Percentiles rank a stretch among this genome's conserved stretches.
These are phyloP conservation scores for Lasius fuliginosus DNA, from an alignment of 2,888 invertebrate species.

Conservation along the genomic window DNA sequence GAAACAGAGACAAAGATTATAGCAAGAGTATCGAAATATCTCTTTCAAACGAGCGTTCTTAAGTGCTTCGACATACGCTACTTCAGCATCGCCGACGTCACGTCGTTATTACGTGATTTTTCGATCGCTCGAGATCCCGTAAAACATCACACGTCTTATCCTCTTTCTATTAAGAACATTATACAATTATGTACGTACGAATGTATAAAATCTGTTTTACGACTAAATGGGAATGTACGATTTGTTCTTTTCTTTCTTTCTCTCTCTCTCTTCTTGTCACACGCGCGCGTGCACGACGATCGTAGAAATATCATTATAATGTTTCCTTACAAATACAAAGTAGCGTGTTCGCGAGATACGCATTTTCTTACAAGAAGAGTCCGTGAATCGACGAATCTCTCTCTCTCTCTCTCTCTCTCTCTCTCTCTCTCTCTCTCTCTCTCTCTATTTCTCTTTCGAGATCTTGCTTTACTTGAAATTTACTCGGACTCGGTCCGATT, in stretches of 20 bases:
- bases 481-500: slow-evolving; percentile 21
- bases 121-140: slow-evolving; percentile 67
- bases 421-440: neutral
- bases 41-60: slow-evolving; percentile 11
- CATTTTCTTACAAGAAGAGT: slow-evolving; percentile 12
- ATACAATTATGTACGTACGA: slow-evolving; percentile 85
- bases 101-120: slow-evolving; percentile 65
- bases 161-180: slow-evolving; percentile 78
- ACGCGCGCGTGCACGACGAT: slow-evolving; percentile 57
- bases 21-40: slow-evolving; percentile 23
- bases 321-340: slow-evolving; percentile 70
- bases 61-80: slow-evolving; percentile 23
- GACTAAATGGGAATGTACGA: slow-evolving; percentile 81
- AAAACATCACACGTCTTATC: slow-evolving; percentile 71
- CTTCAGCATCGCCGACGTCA: slow-evolving; percentile 65
- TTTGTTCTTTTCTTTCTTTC: slow-evolving; percentile 64
- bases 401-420: neutral
- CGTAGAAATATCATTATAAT: slow-evolving; percentile 72
- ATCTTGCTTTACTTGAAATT: slow-evolving; percentile 11
- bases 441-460: neutral
- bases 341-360: slow-evolving; percentile 57
- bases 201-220: slow-evolving; percentile 85
- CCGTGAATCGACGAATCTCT: neutral
- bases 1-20: slow-evolving; percentile 23
- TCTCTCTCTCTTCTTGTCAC: slow-evolving; percentile 18